Conservation (phyloP, 2,113 vertebrate species). For the Ceyx cyanopectus region DNA sequence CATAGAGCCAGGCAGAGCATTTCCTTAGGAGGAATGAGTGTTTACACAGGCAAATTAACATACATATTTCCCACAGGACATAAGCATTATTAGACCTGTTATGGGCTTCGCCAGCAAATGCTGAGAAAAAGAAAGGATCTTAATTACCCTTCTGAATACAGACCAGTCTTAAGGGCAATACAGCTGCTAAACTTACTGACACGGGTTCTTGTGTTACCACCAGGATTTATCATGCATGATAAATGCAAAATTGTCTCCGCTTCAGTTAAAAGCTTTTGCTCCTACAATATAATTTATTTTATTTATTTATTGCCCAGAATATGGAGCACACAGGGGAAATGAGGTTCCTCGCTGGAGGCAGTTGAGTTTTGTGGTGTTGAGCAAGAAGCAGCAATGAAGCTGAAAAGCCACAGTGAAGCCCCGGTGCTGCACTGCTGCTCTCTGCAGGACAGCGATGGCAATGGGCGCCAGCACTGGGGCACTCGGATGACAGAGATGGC, state of each 20-base stretch:
- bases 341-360: accelerated
- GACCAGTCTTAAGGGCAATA: neutral
- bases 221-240: neutral
- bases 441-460: neutral
- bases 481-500: neutral
- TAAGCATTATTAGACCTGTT: conserved; percentile 43
- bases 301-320: neutral
- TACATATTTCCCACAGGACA: conserved; percentile 64
- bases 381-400: neutral
- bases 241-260: neutral
- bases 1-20: neutral
- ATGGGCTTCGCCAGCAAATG: neutral
- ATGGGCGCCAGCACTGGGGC: neutral
- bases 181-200: neutral
- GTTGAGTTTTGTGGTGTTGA: neutral
- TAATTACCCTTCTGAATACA: conserved; percentile 17
- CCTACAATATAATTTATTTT: neutral
- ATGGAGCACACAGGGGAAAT: neutral
- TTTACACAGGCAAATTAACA: conserved; percentile 48
- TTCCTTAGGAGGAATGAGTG: neutral
- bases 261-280: neutral
- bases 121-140: neutral
- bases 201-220: neutral
- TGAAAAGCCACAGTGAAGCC: neutral
- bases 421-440: neutral